Base-by-base conservation (phyloP, 1,140 invertebrate genomes). In the Drosophila ercepeae region DNA sequence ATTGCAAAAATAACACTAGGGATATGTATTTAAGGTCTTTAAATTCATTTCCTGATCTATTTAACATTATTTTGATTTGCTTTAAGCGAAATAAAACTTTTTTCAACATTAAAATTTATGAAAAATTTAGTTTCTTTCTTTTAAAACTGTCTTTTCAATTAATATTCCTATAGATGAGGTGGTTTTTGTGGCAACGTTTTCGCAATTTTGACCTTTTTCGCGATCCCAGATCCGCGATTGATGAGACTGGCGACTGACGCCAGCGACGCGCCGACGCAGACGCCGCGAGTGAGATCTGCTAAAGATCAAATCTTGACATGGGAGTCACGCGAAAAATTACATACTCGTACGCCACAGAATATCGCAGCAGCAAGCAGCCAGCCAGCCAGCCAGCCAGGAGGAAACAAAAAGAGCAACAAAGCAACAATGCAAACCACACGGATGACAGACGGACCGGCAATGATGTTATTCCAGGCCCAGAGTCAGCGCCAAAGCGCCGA, bases 291-390 rank as follows among this genome's bases (percentile, higher is more conserved):
- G 44, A 82, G 78, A 82, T 82, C 29, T 57, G 36, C 36, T 69
- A 57, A 71, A 84, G 64, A 78, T 83, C 74, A 36, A 52, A 73
- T 73, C 68, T 61, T 59, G 75, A 77, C 78, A 81, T 68, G 72
- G 72, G 58, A 84, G 79, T 83, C 78, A 83, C 75, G 79, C 79
- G 59, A 84, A 83, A 78, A 61, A 64, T 61, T 71, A 72, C 68
- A 72, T 32, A n/a, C n/a, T n/a, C n/a, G n/a, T n/a, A 46, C 49
- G 45, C 19, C 48, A 57, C n/a, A 71, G 5, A 51, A 67, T 14
- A 14, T 13, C 5, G 39, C n/a, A n/a, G n/a, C n/a, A n/a, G n/a
- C n/a, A n/a, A n/a, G n/a, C n/a, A n/a, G n/a, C n/a, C n/a, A n/a
- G n/a, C n/a, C n/a, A n/a, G n/a, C n/a, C n/a, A n/a, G n/a, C n/a